Conservation (phyloP, 2,113 vertebrate species). For the Corvus hawaiiensis region DNA sequence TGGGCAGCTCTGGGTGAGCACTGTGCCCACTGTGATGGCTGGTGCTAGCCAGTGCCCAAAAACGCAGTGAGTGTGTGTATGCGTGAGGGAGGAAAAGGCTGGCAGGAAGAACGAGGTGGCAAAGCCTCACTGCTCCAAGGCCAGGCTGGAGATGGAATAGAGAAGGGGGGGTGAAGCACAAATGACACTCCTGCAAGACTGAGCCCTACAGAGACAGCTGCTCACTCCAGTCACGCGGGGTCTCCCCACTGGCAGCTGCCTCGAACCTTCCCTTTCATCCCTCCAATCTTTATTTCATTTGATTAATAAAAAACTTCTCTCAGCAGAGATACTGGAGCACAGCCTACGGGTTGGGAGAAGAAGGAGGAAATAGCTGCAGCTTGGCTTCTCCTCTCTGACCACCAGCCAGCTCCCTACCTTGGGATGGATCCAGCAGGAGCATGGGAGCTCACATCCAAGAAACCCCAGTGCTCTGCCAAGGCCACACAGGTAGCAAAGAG, state of each 20-base stretch:
- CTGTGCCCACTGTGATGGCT: rapidly evolving
- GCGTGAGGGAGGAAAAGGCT: background rate
- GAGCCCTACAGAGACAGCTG: background rate
- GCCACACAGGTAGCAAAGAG: constrained; percentile 49
- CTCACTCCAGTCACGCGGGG: background rate
- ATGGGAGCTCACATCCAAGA: background rate
- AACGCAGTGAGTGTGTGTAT: background rate
- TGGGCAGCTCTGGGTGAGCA: background rate
- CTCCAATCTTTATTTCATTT: background rate
- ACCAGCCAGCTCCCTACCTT: constrained; percentile 30
- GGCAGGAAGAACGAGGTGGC: background rate
- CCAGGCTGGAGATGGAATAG: background rate
- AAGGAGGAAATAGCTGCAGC: constrained; percentile 17
- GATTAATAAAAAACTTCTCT: background rate
- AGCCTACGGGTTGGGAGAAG: background rate
- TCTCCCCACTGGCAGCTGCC: background rate
- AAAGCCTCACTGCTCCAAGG: background rate
- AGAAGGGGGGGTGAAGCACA: background rate
- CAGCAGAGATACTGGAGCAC: constrained; percentile 10
- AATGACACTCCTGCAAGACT: background rate
- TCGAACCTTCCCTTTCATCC: background rate
- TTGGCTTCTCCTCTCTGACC: constrained; percentile 9
- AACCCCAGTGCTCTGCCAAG: background rate
- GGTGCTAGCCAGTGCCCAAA: background rate
- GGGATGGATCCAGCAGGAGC: constrained; percentile 11